These are phyloP conservation scores for Drosophila rhopaloa DNA, from an alignment of 1,140 invertebrate species.

Conservation along the genomic window DNA sequence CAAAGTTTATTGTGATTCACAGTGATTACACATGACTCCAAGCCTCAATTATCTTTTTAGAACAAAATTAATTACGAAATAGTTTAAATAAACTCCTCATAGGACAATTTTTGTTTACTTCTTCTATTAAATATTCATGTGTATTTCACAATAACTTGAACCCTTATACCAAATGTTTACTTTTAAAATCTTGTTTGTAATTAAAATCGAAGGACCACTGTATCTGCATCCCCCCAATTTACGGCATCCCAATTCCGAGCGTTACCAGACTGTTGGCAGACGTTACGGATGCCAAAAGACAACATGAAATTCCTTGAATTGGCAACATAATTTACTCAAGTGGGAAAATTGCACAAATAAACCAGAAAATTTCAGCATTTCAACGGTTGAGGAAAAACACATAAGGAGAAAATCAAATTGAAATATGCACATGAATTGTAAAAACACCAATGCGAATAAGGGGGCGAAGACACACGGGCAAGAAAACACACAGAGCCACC, in stretches of 20 bases:
- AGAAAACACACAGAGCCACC: conserved; percentile 40
- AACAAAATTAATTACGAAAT: too few relatives aligned
- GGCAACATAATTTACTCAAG: conserved; percentile 45
- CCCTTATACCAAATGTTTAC: too few relatives aligned
- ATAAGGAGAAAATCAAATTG: conserved; percentile 56
- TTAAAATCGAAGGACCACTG: neutral
- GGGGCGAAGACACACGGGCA: conserved; percentile 16
- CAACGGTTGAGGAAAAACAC: conserved; percentile 37
- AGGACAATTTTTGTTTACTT: too few relatives aligned
- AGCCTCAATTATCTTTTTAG: too few relatives aligned
- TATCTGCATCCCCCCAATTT: neutral
- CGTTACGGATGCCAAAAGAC: conserved; percentile 14
- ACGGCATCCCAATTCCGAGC: neutral
- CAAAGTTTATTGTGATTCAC: neutral
- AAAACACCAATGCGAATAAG: conserved; percentile 16
- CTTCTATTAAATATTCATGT: too few relatives aligned
- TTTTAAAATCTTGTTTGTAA: neutral
- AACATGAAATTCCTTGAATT: conserved; percentile 36
- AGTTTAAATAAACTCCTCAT: too few relatives aligned
- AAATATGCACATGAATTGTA: conserved; percentile 50
- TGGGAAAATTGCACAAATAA: conserved; percentile 55
- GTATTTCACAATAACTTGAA: too few relatives aligned
- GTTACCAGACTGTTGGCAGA: conserved; percentile 14
- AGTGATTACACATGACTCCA: neutral
- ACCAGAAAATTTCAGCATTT: conserved; percentile 58